These are phyloP conservation scores for Torymus tubicola DNA, from an alignment of 2,888 invertebrate genomes.

Conservation along the genomic window DNA sequence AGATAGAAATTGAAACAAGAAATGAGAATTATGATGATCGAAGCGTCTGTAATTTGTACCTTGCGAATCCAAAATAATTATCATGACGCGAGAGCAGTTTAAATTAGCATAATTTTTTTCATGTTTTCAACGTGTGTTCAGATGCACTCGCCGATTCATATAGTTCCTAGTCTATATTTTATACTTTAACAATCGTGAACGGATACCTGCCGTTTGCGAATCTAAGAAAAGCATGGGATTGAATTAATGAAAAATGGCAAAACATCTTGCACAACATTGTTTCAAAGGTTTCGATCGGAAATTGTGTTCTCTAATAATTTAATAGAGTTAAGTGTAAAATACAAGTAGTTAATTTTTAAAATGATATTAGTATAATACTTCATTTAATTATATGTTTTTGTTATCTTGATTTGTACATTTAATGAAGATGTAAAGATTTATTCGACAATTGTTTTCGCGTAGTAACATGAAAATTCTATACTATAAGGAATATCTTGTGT, in stretches of 20 bases:
- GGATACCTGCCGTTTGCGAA: too few species aligned
- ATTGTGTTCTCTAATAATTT: slow-evolving; percentile 26
- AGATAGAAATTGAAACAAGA: slow-evolving; percentile 36
- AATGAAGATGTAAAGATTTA: slow-evolving; percentile 10
- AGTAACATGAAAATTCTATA: slow-evolving; percentile 16
- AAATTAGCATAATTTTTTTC: slow-evolving; percentile 44
- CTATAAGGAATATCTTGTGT: slow-evolving; percentile 32
- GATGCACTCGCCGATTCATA: slow-evolving; percentile 33
- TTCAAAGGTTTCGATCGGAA: background rate
- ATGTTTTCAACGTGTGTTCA: slow-evolving; percentile 35
- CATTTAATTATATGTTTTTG: background rate
- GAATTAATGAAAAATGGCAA: slow-evolving; percentile 18
- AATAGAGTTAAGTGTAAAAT: background rate
- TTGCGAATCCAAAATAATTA: background rate
- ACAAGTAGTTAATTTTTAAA: too few species aligned
- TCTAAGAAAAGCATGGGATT: slow-evolving; percentile 41
- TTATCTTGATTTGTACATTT: slow-evolving; percentile 25
- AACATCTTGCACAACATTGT: slow-evolving; percentile 12
- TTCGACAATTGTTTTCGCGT: slow-evolving; percentile 30
- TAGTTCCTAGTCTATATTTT: slow-evolving; percentile 56
- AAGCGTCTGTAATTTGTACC: slow-evolving; percentile 9
- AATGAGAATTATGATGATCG: background rate
- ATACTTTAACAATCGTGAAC: slow-evolving; percentile 45
- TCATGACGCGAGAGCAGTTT: slow-evolving; percentile 21
- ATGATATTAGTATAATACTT: background rate